Conservation (phyloP, 2,113 vertebrate species). For the Sapayoa aenigma region DNA sequence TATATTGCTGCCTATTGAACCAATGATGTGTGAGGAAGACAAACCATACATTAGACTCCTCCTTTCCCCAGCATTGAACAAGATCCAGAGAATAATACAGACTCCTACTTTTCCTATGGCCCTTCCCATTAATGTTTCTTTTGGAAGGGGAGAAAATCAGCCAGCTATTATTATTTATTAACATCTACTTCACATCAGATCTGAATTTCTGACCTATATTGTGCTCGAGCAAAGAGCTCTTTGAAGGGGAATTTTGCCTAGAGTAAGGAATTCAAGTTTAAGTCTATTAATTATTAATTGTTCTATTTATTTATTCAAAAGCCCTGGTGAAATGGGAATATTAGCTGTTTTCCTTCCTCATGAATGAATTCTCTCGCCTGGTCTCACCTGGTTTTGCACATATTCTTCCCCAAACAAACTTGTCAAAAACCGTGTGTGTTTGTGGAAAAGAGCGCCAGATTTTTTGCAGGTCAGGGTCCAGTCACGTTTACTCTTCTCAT, state of each 20-base stretch:
- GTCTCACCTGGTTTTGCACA: neutral
- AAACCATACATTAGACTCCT: neutral
- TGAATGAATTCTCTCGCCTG: neutral
- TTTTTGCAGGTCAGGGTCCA: neutral
- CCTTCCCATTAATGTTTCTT: neutral
- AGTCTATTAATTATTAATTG: conserved; percentile 46
- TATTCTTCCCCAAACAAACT: neutral
- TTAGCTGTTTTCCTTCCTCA: conserved; percentile 7
- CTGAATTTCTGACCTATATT: conserved; percentile 51
- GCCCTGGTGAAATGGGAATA: conserved; percentile 6
- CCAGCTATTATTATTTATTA: neutral
- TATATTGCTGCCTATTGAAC: neutral
- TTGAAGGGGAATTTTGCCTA: neutral
- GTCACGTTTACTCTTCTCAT: conserved; percentile 1
- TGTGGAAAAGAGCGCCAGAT: neutral
- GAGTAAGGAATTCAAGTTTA: conserved; percentile 28
- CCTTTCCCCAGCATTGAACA: neutral
- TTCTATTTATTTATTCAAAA: conserved; percentile 59
- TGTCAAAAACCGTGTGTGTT: neutral
- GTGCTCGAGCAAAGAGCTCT: neutral
- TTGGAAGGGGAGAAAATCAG: neutral
- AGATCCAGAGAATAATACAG: neutral
- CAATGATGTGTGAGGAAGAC: neutral
- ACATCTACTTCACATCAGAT: neutral
- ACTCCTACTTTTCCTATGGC: neutral